A percentile compares a stretch with the other conserved stretches of the same genome.
phyloP scores from a whole-genome alignment of 1,140 invertebrate genomes.

The Triops longicaudatus region DNA sequence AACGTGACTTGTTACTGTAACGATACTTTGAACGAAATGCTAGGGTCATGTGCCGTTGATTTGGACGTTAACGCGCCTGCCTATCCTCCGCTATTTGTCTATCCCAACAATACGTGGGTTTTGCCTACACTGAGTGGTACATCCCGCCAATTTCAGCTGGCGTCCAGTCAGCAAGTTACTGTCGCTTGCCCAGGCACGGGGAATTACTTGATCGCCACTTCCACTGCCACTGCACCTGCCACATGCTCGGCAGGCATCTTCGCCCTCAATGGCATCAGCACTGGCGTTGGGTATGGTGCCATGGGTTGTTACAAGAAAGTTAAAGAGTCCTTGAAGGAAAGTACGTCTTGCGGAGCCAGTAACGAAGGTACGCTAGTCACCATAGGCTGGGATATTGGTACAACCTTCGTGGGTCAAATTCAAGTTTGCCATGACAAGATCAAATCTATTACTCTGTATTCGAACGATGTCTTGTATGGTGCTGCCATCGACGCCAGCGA shows the following conservation, averaged over 20 bases:
- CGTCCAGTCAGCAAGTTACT: constrained; percentile 21
- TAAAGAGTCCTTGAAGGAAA: constrained; percentile 27
- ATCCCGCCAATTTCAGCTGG: constrained; percentile 19
- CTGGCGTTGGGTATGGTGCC: neutral
- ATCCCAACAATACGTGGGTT: constrained; percentile 17
- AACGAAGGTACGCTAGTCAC: constrained; percentile 19
- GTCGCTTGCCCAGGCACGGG: constrained; percentile 25
- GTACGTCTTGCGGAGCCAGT: constrained; percentile 16
- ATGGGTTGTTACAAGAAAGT: constrained; percentile 21
- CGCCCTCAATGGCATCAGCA: neutral
- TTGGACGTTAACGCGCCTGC: constrained; percentile 20
- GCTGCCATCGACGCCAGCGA: constrained; percentile 20
- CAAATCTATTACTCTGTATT: constrained; percentile 14
- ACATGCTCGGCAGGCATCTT: constrained; percentile 20
- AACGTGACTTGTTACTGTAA: neutral
- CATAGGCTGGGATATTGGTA: constrained; percentile 21
- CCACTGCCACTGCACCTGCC: neutral
- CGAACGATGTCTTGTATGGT: neutral
- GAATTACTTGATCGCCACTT: constrained; percentile 21
- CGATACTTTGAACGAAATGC: neutral
- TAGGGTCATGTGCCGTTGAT: constrained; percentile 18
- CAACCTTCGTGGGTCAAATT: constrained; percentile 13
- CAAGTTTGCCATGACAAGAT: constrained; percentile 19
- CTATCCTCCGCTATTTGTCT: constrained; percentile 15
- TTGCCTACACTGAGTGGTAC: constrained; percentile 18